A percentile compares a stretch with the other conserved stretches of the same genome.
These are phyloP conservation scores for Thaumetopoea pityocampa DNA, from an alignment of 1,140 invertebrate species.

Conservation along the genomic window DNA sequence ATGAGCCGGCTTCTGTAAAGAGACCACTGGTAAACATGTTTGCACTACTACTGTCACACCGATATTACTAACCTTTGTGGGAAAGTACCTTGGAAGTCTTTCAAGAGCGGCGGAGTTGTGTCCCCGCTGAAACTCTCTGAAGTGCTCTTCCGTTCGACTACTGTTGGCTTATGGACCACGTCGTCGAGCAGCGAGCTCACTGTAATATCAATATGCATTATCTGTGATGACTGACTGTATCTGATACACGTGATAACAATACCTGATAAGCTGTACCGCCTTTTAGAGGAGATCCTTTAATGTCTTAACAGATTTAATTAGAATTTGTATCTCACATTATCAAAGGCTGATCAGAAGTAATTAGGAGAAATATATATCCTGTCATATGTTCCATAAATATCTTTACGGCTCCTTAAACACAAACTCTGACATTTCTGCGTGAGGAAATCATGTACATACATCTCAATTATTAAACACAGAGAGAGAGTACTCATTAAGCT, in stretches of 20 bases:
- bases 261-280: constrained; percentile 40
- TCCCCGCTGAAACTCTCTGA: constrained; percentile 33
- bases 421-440: too few species aligned
- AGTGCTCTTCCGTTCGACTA: constrained; percentile 38
- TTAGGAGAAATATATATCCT: too few species aligned
- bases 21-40: constrained; percentile 12
- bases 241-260: constrained; percentile 53
- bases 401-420: too few species aligned
- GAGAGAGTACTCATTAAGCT: too few species aligned
- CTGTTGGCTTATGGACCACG: constrained; percentile 22
- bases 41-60: too few species aligned
- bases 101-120: constrained; percentile 45
- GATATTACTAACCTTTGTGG: too few species aligned
- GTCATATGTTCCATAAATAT: too few species aligned
- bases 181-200: constrained; percentile 48
- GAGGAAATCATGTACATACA: too few species aligned
- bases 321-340: too few species aligned
- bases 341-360: too few species aligned
- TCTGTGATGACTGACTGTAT: constrained; percentile 49
- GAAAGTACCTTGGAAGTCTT: constrained; percentile 53
- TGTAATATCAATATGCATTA: constrained; percentile 48
- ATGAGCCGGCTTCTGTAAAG: constrained; percentile 61
- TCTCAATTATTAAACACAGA: too few species aligned
- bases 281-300: too few species aligned
- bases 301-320: constrained; percentile 16